Evolutionary conservation across 1,140 invertebrate genomes (phyloP).

Genomic region (Apis mellifera): DNA sequence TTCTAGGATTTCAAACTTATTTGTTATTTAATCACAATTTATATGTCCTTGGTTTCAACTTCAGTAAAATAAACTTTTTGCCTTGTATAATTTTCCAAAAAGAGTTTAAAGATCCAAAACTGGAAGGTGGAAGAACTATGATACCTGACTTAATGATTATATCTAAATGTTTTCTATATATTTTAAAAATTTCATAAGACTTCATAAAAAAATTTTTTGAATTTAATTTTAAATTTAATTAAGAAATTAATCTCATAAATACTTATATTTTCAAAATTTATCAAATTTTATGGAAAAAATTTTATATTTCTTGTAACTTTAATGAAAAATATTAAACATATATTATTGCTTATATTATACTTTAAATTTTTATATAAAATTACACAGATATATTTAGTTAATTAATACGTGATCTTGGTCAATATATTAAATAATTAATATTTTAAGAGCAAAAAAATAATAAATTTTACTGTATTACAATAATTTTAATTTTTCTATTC

Average conservation of each 20-base stretch:
- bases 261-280: no score
- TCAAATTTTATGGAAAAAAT: no score
- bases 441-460: background rate
- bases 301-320: background rate
- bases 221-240: background rate
- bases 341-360: no score
- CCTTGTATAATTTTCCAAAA: constrained; percentile 1
- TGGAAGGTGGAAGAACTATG: background rate
- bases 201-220: background rate
- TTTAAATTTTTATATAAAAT: background rate
- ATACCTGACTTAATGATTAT: background rate
- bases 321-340: background rate
- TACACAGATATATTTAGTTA: background rate
- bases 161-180: background rate
- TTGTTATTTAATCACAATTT: constrained; percentile 3
- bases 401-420: background rate
- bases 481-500: background rate
- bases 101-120: background rate
- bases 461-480: background rate
- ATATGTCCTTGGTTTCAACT: background rate
- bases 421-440: no score
- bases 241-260: no score
- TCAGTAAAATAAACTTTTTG: background rate
- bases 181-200: background rate
- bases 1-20: constrained; percentile 1